These are phyloP conservation scores for Vollenhovia emeryi DNA, from an alignment of 1,140 invertebrate genomes.

Conservation along the genomic window DNA sequence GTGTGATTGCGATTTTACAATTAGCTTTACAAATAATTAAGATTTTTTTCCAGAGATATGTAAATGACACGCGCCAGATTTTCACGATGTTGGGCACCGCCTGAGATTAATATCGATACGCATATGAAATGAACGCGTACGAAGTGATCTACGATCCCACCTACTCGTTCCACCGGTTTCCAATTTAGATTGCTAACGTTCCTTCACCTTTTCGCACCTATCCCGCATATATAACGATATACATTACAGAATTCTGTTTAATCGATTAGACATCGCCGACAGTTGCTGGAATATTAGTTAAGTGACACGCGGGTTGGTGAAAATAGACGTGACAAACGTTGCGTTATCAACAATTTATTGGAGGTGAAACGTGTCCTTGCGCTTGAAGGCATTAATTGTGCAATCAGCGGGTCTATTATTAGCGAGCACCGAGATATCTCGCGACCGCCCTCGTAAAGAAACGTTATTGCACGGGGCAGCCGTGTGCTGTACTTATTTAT, in stretches of 20 bases:
- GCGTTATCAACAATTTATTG: constrained; percentile 21
- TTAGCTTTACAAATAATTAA: constrained; percentile 15
- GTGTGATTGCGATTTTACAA: not conserved
- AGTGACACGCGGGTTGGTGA: not conserved
- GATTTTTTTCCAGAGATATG: constrained; percentile 1
- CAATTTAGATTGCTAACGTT: constrained; percentile 49
- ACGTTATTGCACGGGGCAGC: not conserved
- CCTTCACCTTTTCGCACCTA: constrained; percentile 53
- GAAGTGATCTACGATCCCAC: constrained; percentile 48
- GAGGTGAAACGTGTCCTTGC: constrained; percentile 17
- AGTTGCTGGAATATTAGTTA: constrained; percentile 28
- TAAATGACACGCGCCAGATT: constrained; percentile 21
- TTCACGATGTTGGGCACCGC: constrained; percentile 31
- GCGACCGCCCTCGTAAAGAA: not conserved
- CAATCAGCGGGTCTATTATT: constrained; percentile 27
- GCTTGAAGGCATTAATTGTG: constrained; percentile 24
- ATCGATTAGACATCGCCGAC: constrained; percentile 38
- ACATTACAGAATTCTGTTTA: constrained; percentile 47
- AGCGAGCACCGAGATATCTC: not conserved
- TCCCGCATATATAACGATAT: constrained; percentile 22
- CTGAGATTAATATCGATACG: constrained; percentile 29
- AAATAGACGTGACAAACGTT: constrained; percentile 47
- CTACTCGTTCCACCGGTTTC: constrained; percentile 53
- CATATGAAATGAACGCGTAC: constrained; percentile 16
- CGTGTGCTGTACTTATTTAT: not conserved